Evolutionary conservation across 1,140 invertebrate species (phyloP), one percentile per base, ranked within the genome.

Genomic region (Heliconius eleuchia): DNA sequence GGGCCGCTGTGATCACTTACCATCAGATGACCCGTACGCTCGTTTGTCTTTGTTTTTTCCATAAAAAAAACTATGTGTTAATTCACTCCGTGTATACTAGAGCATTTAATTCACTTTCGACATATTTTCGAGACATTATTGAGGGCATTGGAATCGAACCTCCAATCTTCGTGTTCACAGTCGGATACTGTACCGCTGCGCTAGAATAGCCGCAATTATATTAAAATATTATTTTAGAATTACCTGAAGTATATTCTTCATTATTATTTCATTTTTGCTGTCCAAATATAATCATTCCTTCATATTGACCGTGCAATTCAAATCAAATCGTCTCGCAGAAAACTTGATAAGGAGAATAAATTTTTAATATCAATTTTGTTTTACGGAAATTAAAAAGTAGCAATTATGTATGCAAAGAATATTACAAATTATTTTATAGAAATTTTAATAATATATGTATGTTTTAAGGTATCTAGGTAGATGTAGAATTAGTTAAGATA

Each of bases 201-300:
- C 50, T 7, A 52, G 16, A 18, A 52, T 13, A 16, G 16, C 4
- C 6, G 1, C 18, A 52, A 52, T 52, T 52, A 57, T n/a, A 9
- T 23, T 57, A 23, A n/a, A 57, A n/a, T 19, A 23, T n/a, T 11
- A 57, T n/a, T 57, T 57, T 3, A 73, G 23, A 27, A 66, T 66
- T 30, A 66, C 60, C 60, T 30, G 23, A 27, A 66, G 30, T 66
- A 66, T 66, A 9, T 66, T 66, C 60, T 66, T 66, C 60, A 66
- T 66, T 66, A 66, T 30, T 8, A 30, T 66, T 66, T 66, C n/a
- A 27, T 66, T 30, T 66, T 27, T 23, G 23, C 11, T 66, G n/a
- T 66, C 13, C n/a, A 2, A 9, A 13, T 66, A 30, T 30, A 66
- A 27, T 66, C 23, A 66, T 30, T 66, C 9, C 5, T 16, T 27